Base-by-base conservation (phyloP, 1,140 invertebrate species). In the Drosophila miranda region DNA sequence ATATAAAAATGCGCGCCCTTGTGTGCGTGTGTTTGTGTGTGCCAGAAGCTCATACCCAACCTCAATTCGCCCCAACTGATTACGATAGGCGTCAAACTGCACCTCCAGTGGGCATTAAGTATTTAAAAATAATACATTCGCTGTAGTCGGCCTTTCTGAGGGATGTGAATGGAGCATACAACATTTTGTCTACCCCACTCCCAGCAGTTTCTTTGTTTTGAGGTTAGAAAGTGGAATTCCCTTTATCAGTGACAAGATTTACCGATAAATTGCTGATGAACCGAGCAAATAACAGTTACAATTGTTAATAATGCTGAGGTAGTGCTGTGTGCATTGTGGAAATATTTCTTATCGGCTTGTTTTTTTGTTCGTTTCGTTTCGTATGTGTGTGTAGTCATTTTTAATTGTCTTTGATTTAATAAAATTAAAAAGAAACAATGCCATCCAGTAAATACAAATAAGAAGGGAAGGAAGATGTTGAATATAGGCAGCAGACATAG, bases 51-150 rank as follows among this genome's bases (percentile, higher is more conserved):
- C 51, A 38, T 66, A 54, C 66, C 50, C 87, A 86, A 86, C 81
- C 81, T 86, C 78, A 86, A 81, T 71, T 77, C n/a, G 6, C 21
- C 57, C 57, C 56, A 80, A 73, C 67, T 75, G 81, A 86, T 84
- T 83, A 84, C 67, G 76, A 62, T 86, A 42, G 34, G 62, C 57
- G 75, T 69, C 45, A 80, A 59, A 71, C 45, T 9, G 45, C 69
- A 46, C 38, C 51, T 64, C 50, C 42, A 79, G 48, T 68, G 64
- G 28, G 28, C 34, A 52, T 71, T 54, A 53, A 34, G 42, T 19
- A 48, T 52, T 48, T 50, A 48, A 69, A 49, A 34, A 69, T 48
- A 63, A 48, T 52, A 58, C 58, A 64, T 63, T 68, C 42, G 44
- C 41, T 59, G 43, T 56, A 41, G 19, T 56, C 48, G 44, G 8